Conservation (phyloP, 2,888 invertebrate species). For the Heliconius aoede region DNA sequence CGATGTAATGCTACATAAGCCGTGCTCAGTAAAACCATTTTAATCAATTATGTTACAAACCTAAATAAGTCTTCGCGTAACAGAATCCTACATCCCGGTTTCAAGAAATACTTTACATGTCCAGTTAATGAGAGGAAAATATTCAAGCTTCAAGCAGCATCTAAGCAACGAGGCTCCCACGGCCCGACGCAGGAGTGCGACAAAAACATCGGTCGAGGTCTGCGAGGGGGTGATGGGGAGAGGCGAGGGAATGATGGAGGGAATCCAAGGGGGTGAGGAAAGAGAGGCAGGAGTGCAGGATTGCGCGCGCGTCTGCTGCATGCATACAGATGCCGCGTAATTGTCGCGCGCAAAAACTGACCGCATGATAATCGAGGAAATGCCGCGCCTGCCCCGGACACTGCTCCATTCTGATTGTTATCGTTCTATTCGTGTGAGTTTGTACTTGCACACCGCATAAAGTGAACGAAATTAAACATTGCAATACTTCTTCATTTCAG, state of each 20-base stretch:
- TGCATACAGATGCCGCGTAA: slow-evolving; percentile 78
- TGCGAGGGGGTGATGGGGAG: slow-evolving; percentile 51
- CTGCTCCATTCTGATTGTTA: slow-evolving; percentile 48
- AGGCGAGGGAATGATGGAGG: slow-evolving; percentile 48
- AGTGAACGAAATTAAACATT: slow-evolving; percentile 1
- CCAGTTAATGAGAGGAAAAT: slow-evolving; percentile 49
- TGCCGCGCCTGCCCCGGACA: slow-evolving; percentile 55
- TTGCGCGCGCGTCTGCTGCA: slow-evolving; percentile 60
- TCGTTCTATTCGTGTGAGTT: slow-evolving; percentile 38
- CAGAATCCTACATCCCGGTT: neutral
- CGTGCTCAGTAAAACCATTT: neutral
- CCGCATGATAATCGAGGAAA: slow-evolving; percentile 76
- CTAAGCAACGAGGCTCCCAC: slow-evolving; percentile 61
- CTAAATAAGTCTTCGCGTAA: slow-evolving; percentile 21
- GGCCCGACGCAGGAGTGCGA: slow-evolving; percentile 51
- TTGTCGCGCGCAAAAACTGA: slow-evolving; percentile 73
- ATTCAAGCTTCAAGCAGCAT: slow-evolving; percentile 51
- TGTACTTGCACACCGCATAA: neutral
- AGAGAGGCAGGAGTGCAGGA: slow-evolving; percentile 50
- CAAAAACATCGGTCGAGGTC: slow-evolving; percentile 57
- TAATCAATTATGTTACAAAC: slow-evolving; percentile 9
- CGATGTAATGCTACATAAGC: neutral
- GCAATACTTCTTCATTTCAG: neutral
- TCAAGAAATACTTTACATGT: slow-evolving; percentile 42
- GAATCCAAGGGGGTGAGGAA: slow-evolving; percentile 49